A percentile compares a stretch with the other conserved stretches of the same genome.
Evolutionary conservation across 2,797 vertebrate species (phyloP).

Genomic region (Malurus leucopterus): DNA sequence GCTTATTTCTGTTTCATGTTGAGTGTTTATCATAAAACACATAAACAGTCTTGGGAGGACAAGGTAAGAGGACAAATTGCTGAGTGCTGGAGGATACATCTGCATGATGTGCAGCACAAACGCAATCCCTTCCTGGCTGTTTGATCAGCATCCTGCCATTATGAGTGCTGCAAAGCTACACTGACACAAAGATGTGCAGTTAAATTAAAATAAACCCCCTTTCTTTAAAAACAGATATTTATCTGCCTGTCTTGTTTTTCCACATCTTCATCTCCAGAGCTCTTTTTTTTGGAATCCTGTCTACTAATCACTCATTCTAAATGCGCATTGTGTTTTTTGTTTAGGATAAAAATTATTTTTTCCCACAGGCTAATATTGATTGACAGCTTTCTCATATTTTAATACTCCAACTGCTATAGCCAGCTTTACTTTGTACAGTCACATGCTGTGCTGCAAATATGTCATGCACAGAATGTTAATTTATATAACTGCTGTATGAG

Average conservation of each 20-base stretch:
- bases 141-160: background rate
- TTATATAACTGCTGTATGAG: background rate
- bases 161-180: background rate
- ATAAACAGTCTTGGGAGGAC: background rate
- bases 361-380: background rate
- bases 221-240: background rate
- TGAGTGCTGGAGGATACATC: background rate
- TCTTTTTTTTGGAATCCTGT: background rate
- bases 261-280: background rate
- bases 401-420: background rate
- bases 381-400: constrained; percentile 4
- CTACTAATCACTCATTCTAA: background rate
- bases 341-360: background rate
- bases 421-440: background rate
- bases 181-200: background rate
- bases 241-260: background rate
- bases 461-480: background rate
- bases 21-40: background rate
- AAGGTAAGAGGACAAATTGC: background rate
- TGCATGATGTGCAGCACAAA: background rate
- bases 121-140: background rate
- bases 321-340: background rate
- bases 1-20: background rate
- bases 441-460: background rate
- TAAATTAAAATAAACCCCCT: background rate